Evolutionary conservation across 2,888 invertebrate species (phyloP), one percentile per base, ranked within the genome.

Genomic region (Limenitis camilla): DNA sequence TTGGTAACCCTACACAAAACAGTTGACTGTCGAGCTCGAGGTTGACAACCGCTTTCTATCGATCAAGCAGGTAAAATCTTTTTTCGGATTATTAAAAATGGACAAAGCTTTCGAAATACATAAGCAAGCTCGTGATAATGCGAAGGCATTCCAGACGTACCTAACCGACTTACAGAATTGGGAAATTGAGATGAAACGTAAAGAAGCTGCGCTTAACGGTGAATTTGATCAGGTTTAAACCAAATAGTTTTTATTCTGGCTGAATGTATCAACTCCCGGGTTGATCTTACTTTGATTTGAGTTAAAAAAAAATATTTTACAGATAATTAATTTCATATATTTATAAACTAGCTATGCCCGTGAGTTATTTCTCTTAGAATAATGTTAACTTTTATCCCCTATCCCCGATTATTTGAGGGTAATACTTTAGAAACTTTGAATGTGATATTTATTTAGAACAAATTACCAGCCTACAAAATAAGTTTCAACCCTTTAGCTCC

Each of bases 111-210:
- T 92, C 61, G 76, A 90, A 57, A 74, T 95, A 55, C 94, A 94
- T 80, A 91, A 90, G 69, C 91, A 93, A 76, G 87, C 93, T 53
- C 89, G 89, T 61, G 90, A 94, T 65, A 95, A 94, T 81, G 90
- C 90, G 29, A 89, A 90, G 60, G 93, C 93, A 68, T 78, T 94
- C 49, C 89, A 91, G 65, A 90, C 87, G 60, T 94, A 91, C 78
- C 84, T 92, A 74, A 89, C 90, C 61, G 95, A 94, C 70, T 81
- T 95, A 68, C 90, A 91, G 73, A 88, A 87, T 71, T 93, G 92
- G 92, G 92, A 92, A 66, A 78, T 88, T 46, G 91, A 92, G 73
- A 93, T 93, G 92, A 92, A 91, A 80, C 85, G 89, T 59, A 92
- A 92, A 80, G 93, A 94, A 62, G 78, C 86, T 54, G 89, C 90